Conservation (phyloP, 2,888 invertebrate species). For the Eulithis prunata region DNA sequence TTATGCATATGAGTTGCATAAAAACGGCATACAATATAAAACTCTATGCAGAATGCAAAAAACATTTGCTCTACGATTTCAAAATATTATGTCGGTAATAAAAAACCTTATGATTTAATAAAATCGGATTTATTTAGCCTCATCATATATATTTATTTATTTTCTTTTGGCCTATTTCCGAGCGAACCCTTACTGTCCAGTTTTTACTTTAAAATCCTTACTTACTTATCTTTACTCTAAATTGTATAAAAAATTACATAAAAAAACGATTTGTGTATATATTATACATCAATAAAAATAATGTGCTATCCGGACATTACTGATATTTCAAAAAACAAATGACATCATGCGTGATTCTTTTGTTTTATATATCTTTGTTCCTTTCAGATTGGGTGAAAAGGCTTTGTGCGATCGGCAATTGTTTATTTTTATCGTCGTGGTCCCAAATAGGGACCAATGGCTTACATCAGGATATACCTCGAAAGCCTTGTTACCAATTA, state of each 20-base stretch:
- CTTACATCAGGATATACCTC: not conserved
- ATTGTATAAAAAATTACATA: no score
- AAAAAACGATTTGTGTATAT: not conserved
- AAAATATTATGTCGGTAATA: no score
- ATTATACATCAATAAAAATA: no score
- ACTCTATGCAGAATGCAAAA: not conserved
- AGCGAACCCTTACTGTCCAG: no score
- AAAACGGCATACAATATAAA: slow-evolving; percentile 19
- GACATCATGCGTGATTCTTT: not conserved
- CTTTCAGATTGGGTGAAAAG: not conserved
- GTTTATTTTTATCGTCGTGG: not conserved
- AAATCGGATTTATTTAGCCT: no score
- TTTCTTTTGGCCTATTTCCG: no score
- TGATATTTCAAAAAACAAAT: not conserved
- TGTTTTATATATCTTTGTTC: not conserved
- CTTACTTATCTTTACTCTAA: no score
- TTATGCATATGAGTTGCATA: slow-evolving; percentile 27
- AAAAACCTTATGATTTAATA: no score
- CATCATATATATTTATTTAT: no score
- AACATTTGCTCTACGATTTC: no score
- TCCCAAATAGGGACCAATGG: not conserved
- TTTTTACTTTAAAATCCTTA: no score
- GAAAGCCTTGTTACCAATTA: not conserved
- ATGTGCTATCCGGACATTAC: no score
- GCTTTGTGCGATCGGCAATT: not conserved